Evolutionary conservation across 2,113 vertebrate genomes (phyloP).

Genomic region (Natator depressus): DNA sequence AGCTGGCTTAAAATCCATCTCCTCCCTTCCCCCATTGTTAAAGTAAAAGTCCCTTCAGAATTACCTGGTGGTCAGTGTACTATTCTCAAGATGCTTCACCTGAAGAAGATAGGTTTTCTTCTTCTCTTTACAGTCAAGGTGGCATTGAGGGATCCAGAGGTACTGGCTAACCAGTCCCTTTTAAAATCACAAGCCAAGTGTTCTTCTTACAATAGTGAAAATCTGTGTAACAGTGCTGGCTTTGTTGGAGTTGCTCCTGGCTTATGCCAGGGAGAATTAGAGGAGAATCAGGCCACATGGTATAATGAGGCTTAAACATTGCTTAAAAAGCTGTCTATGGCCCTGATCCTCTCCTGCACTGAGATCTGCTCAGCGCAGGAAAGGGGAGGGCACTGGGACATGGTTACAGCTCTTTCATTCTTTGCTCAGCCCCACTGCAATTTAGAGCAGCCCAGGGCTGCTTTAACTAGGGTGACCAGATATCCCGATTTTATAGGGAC

Average conservation of each 20-base stretch:
- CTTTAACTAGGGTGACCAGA: neutral
- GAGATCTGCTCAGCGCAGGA: neutral
- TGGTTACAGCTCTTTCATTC: neutral
- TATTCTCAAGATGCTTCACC: neutral
- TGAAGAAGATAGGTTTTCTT: too few relatives aligned
- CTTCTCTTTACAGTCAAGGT: too few relatives aligned
- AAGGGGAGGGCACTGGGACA: neutral
- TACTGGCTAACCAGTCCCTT: too few relatives aligned
- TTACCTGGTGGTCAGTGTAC: too few relatives aligned
- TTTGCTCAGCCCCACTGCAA: neutral
- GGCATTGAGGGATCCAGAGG: too few relatives aligned
- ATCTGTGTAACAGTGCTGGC: neutral
- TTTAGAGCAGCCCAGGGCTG: neutral
- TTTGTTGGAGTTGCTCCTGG: neutral
- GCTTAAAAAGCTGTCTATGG: neutral
- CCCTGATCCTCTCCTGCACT: neutral
- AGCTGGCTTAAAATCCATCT: neutral
- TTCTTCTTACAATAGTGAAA: fast-evolving
- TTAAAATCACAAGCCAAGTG: neutral
- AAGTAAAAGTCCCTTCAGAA: neutral
- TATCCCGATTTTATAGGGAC: too few relatives aligned
- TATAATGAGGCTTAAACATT: neutral
- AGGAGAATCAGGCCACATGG: neutral
- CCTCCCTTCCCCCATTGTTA: neutral
- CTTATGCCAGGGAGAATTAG: neutral